A percentile compares a stretch with the other conserved stretches of the same genome.
phyloP scores from a whole-genome alignment of 2,888 invertebrate genomes.

The Monochamus alternatus region DNA sequence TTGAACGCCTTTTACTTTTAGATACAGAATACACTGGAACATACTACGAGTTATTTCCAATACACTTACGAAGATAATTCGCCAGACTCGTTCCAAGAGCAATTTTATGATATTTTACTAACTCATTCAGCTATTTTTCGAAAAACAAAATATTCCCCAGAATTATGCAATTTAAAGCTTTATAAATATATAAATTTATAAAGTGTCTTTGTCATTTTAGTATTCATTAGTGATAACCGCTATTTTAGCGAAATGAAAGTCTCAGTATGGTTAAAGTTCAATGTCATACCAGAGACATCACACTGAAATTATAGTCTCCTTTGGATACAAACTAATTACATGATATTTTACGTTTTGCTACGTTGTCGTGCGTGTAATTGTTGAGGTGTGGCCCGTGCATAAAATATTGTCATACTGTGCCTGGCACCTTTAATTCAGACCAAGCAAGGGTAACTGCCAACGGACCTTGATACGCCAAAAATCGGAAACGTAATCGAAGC shows the following conservation, averaged over 20 bases:
- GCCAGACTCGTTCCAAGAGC: no score
- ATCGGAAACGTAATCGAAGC: background rate
- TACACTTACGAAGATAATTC: no score
- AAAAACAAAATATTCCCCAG: no score
- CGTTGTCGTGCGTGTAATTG: conserved; percentile 18
- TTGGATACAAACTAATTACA: conserved; percentile 8
- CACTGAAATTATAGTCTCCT: conserved; percentile 5
- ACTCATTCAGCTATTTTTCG: no score
- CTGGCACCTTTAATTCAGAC: conserved; percentile 32
- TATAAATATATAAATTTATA: background rate
- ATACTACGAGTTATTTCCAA: no score
- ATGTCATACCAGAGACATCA: conserved; percentile 51
- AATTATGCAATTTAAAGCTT: no score
- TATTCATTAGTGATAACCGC: conserved; percentile 43
- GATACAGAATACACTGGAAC: no score
- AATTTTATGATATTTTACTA: no score
- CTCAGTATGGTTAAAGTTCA: conserved; percentile 52
- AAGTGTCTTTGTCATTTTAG: background rate
- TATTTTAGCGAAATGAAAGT: conserved; percentile 56
- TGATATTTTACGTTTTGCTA: conserved; percentile 16
- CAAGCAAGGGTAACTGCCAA: conserved; percentile 54
- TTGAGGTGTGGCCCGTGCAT: conserved; percentile 14
- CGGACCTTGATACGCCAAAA: conserved; percentile 50
- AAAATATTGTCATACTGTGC: conserved; percentile 9
- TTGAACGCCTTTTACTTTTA: no score